Evolutionary conservation across 2,797 vertebrate species (phyloP).

Genomic region (Poecilia velifera): DNA sequence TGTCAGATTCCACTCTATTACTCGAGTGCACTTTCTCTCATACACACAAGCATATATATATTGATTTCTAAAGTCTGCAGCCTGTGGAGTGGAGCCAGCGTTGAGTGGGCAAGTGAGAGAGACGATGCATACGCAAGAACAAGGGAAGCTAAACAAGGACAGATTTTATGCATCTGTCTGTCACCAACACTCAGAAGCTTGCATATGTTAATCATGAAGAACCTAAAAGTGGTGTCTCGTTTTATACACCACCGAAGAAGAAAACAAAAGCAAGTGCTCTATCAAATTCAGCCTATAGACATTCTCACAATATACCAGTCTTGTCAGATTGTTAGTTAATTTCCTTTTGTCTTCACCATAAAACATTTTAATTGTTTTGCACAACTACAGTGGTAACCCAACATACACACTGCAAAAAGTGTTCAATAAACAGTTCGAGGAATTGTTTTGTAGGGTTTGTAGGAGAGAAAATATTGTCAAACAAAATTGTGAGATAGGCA

Average conservation of each 20-base stretch:
- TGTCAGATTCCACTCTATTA: conserved; percentile 69
- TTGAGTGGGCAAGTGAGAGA: conserved; percentile 29
- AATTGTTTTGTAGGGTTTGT: not conserved
- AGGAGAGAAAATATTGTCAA: not conserved
- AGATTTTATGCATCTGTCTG: conserved; percentile 17
- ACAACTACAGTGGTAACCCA: not conserved
- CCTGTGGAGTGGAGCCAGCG: conserved; percentile 47
- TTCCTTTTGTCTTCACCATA: not conserved
- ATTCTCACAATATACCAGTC: not conserved
- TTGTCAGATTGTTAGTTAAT: not conserved
- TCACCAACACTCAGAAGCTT: not conserved
- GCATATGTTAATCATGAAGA: conserved; percentile 14
- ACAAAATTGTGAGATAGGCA: conserved; percentile 20
- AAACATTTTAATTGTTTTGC: not conserved
- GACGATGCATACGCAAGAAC: conserved; percentile 13
- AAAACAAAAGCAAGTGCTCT: not conserved
- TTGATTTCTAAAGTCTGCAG: conserved; percentile 65
- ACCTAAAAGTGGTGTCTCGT: conserved; percentile 19
- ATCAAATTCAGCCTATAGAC: not conserved
- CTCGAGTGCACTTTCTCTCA: conserved; percentile 15
- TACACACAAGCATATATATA: conserved; percentile 40
- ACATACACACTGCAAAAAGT: not conserved
- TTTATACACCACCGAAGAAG: conserved; percentile 18
- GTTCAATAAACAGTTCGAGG: not conserved
- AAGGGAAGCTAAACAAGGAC: conserved; percentile 28